A percentile compares a stretch with the other conserved stretches of the same genome.
Evolutionary conservation across 1,140 invertebrate species (phyloP).

Genomic region (Drosophila takahashii): DNA sequence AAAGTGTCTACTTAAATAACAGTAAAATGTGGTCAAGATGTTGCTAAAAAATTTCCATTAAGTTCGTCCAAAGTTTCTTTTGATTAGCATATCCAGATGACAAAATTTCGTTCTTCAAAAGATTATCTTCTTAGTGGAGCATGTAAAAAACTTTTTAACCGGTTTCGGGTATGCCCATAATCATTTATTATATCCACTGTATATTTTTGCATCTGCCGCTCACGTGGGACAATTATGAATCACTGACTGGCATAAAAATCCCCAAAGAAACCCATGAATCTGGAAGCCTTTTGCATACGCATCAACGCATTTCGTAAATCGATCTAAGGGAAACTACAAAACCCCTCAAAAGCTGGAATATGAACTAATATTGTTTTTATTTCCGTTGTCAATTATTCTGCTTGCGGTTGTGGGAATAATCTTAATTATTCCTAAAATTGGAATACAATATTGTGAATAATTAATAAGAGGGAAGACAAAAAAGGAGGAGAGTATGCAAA

Average conservation of each 20-base stretch:
- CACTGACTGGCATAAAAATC: slow-evolving; percentile 36
- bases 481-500: background rate
- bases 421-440: slow-evolving; percentile 14
- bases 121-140: slow-evolving; percentile 15
- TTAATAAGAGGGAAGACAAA: background rate
- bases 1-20: background rate
- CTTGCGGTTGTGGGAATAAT: slow-evolving; percentile 15
- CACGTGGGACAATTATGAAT: slow-evolving; percentile 36
- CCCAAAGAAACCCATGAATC: slow-evolving; percentile 29
- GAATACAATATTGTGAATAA: slow-evolving; percentile 9
- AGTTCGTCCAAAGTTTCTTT: slow-evolving; percentile 3
- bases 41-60: background rate
- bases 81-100: background rate
- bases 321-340: slow-evolving; percentile 37
- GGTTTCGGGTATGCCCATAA: slow-evolving; percentile 39
- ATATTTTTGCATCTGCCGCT: slow-evolving; percentile 27
- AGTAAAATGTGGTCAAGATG: background rate
- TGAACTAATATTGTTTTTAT: slow-evolving; percentile 38
- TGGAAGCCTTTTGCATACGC: slow-evolving; percentile 14
- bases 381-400: slow-evolving; percentile 52
- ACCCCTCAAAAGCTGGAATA: slow-evolving; percentile 31
- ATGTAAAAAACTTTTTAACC: slow-evolving; percentile 45
- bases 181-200: slow-evolving; percentile 25
- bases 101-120: slow-evolving; percentile 6
- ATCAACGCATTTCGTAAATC: slow-evolving; percentile 34